These are phyloP conservation scores for Catocala fraxini DNA, from an alignment of 2,888 invertebrate species.

Conservation along the genomic window DNA sequence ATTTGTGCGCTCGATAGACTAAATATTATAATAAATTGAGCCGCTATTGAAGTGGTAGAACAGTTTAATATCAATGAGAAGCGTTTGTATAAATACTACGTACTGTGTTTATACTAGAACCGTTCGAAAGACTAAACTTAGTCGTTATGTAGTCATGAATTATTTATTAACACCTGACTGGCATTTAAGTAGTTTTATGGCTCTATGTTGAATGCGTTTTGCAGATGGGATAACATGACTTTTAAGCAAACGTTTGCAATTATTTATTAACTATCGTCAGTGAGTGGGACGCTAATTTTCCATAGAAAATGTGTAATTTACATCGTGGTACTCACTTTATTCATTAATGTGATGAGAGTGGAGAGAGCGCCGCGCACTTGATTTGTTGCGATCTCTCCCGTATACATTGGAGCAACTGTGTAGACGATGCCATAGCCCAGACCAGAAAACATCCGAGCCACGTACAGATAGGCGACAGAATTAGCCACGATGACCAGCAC, in stretches of 20 bases:
- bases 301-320: constrained; percentile 11
- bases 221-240: constrained; percentile 14
- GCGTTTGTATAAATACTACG: not conserved
- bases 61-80: not conserved
- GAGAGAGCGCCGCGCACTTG: constrained; percentile 89
- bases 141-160: constrained; percentile 36
- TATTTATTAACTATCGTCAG: too few relatives aligned
- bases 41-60: too few relatives aligned
- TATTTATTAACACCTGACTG: constrained; percentile 47
- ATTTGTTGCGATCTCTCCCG: constrained; percentile 89
- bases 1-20: too few relatives aligned
- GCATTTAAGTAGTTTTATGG: constrained; percentile 49
- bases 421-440: constrained; percentile 89
- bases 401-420: constrained; percentile 89
- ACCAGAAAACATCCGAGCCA: constrained; percentile 89
- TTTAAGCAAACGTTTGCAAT: constrained; percentile 6
- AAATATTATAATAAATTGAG: too few relatives aligned
- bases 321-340: constrained; percentile 77
- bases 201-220: constrained; percentile 36
- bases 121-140: too few relatives aligned
- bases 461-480: constrained; percentile 86
- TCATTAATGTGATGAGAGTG: constrained; percentile 88
- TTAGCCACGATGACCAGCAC: constrained; percentile 88
- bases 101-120: too few relatives aligned
- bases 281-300: constrained; percentile 4